These are phyloP conservation scores for Leptinotarsa defecta DNA, from an alignment of 1,140 invertebrate genomes.

Conservation along the genomic window DNA sequence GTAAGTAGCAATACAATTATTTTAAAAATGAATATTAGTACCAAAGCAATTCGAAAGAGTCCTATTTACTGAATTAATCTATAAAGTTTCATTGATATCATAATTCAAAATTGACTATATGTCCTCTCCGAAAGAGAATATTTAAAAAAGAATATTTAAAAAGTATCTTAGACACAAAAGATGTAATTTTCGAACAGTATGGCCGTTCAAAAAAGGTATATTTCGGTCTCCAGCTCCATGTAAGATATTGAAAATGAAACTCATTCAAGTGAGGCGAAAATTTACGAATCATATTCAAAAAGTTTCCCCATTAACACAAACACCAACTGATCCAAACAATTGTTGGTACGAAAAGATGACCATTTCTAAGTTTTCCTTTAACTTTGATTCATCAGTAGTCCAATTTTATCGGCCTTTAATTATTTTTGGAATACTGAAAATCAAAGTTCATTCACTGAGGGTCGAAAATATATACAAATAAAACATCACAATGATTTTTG, in stretches of 20 bases:
- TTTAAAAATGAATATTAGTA: background rate
- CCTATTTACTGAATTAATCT: background rate
- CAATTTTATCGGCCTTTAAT: no score
- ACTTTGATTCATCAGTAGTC: no score
- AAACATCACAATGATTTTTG: background rate
- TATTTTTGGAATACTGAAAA: background rate
- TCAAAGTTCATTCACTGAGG: background rate
- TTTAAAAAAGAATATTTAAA: background rate
- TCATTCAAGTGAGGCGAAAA: no score
- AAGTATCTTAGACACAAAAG: background rate
- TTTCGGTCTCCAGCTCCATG: no score
- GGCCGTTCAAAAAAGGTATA: no score
- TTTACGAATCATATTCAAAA: no score
- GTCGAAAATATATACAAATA: background rate
- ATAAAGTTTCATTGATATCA: background rate
- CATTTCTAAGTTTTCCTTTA: no score
- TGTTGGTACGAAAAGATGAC: background rate
- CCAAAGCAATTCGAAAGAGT: background rate
- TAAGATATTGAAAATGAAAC: no score
- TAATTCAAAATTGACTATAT: background rate
- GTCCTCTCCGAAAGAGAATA: background rate
- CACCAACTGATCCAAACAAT: background rate
- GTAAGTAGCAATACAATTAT: background rate
- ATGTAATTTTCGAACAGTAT: no score
- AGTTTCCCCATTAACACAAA: background rate